Conservation (phyloP, 35 echinoderm and acorn worm species). For the Apostichopus parvimensis region DNA sequence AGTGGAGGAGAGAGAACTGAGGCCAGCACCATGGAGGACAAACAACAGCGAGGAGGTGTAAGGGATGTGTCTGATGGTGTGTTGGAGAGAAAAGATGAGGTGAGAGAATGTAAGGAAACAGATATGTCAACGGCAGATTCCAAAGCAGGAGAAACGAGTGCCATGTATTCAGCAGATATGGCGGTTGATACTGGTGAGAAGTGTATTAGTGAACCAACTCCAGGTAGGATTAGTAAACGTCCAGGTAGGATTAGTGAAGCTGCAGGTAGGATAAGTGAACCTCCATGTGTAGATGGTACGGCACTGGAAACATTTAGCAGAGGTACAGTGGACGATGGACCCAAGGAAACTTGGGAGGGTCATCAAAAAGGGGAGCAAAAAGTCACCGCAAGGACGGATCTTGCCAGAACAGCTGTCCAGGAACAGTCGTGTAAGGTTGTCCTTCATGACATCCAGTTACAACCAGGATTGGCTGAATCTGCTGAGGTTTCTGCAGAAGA, state of each 20-base stretch:
- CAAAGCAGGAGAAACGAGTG: background rate
- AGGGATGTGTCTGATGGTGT: constrained; percentile 26
- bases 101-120: background rate
- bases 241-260: background rate
- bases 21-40: background rate
- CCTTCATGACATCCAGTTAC: constrained; percentile 23
- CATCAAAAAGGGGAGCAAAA: background rate
- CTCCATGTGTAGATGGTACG: background rate
- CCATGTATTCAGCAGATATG: too few relatives aligned
- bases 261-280: background rate
- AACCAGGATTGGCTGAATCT: background rate
- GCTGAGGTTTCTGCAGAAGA: background rate
- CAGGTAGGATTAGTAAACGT: too few relatives aligned
- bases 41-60: background rate
- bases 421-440: constrained; percentile 34
- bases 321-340: background rate
- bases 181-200: background rate
- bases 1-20: background rate
- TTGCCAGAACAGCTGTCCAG: background rate
- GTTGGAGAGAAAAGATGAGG: background rate
- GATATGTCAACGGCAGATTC: background rate
- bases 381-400: background rate
- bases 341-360: background rate
- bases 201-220: background rate
- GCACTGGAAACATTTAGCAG: background rate